These are phyloP conservation scores for Proterorhinus semilunaris DNA, from an alignment of 2,113 vertebrate species.

Conservation along the genomic window DNA sequence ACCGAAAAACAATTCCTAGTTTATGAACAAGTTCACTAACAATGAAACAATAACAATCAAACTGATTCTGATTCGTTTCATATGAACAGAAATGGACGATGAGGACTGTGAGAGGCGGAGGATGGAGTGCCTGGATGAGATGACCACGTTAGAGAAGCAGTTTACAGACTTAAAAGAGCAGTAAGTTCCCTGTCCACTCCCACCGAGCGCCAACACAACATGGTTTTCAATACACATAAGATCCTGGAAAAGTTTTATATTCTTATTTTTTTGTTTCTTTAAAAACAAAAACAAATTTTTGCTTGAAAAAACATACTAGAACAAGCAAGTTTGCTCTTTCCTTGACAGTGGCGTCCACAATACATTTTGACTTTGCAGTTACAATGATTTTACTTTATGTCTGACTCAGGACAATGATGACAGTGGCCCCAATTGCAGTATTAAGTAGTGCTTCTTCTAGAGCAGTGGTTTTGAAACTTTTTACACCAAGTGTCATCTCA, in stretches of 20 bases:
- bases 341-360: not conserved
- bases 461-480: too few species aligned
- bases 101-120: slow-evolving; percentile 98
- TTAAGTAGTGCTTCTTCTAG: not conserved
- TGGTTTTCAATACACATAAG: not conserved
- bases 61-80: not conserved
- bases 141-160: slow-evolving; percentile 98
- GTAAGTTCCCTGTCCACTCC: slow-evolving; percentile 74
- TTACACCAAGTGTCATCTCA: too few species aligned
- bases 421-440: not conserved
- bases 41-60: too few species aligned
- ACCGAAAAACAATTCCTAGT: too few species aligned
- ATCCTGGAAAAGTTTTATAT: not conserved
- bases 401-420: not conserved
- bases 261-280: not conserved
- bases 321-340: not conserved
- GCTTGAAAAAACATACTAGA: too few species aligned
- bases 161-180: slow-evolving; percentile 99
- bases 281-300: too few species aligned
- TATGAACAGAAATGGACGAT: slow-evolving; percentile 92
- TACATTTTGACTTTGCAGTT: too few species aligned
- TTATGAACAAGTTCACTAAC: too few species aligned
- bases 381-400: not conserved
- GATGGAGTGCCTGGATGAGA: slow-evolving; percentile 98
- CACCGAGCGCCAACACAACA: not conserved